Conservation (phyloP, 2,797 vertebrate species). For the Lagorchestes hirsutus region DNA sequence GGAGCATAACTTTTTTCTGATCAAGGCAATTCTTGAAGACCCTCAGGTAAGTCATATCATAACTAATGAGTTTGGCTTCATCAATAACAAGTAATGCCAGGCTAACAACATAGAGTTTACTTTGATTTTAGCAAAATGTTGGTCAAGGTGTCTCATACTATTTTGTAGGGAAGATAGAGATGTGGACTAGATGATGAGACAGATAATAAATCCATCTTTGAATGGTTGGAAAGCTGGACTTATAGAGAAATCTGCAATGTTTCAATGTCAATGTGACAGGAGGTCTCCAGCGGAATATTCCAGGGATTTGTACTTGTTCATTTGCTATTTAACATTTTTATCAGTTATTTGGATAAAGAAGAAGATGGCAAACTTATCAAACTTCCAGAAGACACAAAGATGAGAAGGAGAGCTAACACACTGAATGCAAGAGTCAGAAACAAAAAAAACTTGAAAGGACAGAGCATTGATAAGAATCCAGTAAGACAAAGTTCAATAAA, state of each 20-base stretch:
- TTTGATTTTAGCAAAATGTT: background rate
- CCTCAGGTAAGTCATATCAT: background rate
- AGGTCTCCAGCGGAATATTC: background rate
- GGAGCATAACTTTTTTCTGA: background rate
- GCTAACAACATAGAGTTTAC: background rate
- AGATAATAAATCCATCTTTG: background rate
- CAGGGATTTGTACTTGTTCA: background rate
- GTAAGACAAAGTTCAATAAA: conserved; percentile 10
- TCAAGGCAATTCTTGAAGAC: background rate
- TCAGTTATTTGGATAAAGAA: background rate
- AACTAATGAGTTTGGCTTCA: no score
- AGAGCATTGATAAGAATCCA: background rate
- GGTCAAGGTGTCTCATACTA: background rate
- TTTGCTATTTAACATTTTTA: conserved; percentile 5
- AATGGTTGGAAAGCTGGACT: background rate
- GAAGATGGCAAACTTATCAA: background rate
- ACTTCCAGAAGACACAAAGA: background rate
- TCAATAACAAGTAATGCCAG: no score
- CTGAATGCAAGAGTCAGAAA: background rate
- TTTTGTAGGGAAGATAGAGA: conserved; percentile 21
- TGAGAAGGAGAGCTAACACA: background rate
- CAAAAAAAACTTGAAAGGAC: background rate
- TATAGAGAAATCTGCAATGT: background rate
- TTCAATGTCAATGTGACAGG: background rate
- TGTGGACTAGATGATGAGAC: background rate